Conservation (phyloP, 2,888 invertebrate genomes). For the Lithosia quadra region DNA sequence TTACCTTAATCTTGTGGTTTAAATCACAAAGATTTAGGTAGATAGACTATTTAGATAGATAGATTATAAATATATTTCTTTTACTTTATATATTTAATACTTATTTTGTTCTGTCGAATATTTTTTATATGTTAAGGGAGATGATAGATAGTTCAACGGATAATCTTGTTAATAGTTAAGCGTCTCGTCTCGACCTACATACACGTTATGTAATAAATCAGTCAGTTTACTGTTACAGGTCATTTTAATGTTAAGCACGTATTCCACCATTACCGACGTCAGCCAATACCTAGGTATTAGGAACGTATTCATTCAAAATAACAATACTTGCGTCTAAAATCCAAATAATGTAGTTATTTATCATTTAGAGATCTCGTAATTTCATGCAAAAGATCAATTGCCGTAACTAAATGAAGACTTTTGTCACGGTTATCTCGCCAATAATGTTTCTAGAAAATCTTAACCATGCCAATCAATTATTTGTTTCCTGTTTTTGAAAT, state of each 20-base stretch:
- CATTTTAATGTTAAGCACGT: background rate
- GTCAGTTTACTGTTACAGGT: too few species aligned
- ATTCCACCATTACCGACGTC: background rate
- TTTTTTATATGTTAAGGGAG: too few species aligned
- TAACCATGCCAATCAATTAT: conserved; percentile 25
- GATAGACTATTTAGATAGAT: too few species aligned
- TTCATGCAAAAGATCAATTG: conserved; percentile 42
- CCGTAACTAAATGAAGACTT: conserved; percentile 24
- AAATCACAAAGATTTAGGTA: too few species aligned
- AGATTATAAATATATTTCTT: too few species aligned
- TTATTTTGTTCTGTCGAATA: background rate
- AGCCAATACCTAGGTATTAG: too few species aligned
- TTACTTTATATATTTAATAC: background rate
- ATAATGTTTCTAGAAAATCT: conserved; percentile 28
- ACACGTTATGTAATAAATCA: conserved; percentile 1
- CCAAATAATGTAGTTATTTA: background rate
- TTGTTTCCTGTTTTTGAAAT: conserved; percentile 29
- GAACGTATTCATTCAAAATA: too few species aligned
- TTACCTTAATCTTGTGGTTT: too few species aligned
- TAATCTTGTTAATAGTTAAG: background rate
- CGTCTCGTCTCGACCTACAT: background rate
- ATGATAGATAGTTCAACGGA: background rate
- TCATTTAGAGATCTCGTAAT: background rate
- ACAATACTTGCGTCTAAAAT: background rate
- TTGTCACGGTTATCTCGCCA: conserved; percentile 24